Evolutionary conservation across 2,888 invertebrate species (phyloP), one percentile per base, ranked within the genome.

Genomic region (Liopterus haemorrhoidalis): DNA sequence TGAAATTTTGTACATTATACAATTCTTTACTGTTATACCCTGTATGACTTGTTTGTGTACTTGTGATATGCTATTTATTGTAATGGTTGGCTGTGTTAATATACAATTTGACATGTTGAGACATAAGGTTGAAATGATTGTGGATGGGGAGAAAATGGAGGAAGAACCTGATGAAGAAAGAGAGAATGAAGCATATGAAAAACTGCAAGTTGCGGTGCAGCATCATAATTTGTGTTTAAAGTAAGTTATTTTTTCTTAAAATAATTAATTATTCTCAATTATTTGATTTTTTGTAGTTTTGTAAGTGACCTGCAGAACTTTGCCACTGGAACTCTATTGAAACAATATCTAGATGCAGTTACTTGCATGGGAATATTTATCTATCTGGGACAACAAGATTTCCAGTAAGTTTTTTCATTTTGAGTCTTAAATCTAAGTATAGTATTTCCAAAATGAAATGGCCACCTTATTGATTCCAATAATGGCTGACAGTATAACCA

Each of bases 211-310:
- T 16, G 20, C 20, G 15, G 36, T 43, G 9, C 11, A 15, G 2
- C 43, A 43, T 37, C 43, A 43, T 37, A 43, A 37, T 16, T 20
- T 37, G 16, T 30, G 36, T 6, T 16, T 43, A 19, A 15, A 43
- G 43, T 43, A 30, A 27, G 36, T 36, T 19, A 12, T 39, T 5
- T n/a, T 8, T 12, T 12, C 11, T 30, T 12, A 6, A 2, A 30
- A 30, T 30, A 1, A 36, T 24, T 25, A n/a, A 15, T 24, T n/a
- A n/a, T n/a, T n/a, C n/a, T n/a, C n/a, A n/a, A n/a, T n/a, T n/a
- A n/a, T n/a, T n/a, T n/a, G n/a, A 12, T 30, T 28, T 27, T 9
- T 39, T 18, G 6, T 16, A 44, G 43, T 18, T 44, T 38, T 44
- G 31, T 38, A 4, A 24, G 38, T 12, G 37, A 44, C 14, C 18